Base-by-base conservation (phyloP, 2,888 invertebrate genomes). In the Drosophila gaucha region DNA sequence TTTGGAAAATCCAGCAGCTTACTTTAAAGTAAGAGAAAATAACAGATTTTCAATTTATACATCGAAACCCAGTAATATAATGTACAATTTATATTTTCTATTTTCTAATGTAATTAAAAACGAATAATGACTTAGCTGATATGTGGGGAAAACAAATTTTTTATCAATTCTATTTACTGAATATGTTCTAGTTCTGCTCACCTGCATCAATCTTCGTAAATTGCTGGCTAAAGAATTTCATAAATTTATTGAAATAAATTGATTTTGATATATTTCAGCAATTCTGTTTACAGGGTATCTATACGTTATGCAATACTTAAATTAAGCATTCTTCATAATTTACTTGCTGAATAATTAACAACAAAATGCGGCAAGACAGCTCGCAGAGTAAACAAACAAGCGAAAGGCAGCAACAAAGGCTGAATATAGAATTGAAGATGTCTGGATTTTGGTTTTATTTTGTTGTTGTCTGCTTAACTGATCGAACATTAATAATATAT, bases 261-360 rank as follows among this genome's bases (percentile, higher is more conserved):
- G 1, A 30, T 30, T 4, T 30, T 12, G 0, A 33, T 22, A 3
- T 3, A 4, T 9, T 33, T n/a, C n/a, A n/a, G n/a, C n/a, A 14
- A 18, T 10, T 20, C 22, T 22, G 2, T 24, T 9, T 26, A 8
- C 28, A 20, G 41, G 55, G 68, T 63, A 56, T 56, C 35, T 49
- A 1, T 0, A 8, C 52, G 58, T 59, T 51, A n/a, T 18, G 35
- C 43, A 39, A 1, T 35, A 6, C 4, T 22, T 16, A 14, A n/a
- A 2, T 36, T 9, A 6, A 22, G 16, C 49, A 26, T 22, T 52
- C 44, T 24, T 33, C 8, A 33, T 33, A 36, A 35, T 55, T 52
- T 52, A 35, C 44, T 49, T 44, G 54, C 44, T 68, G 41, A 59
- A 76, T 68, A 76, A 76, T 82, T 79, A 82, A 70, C 64, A 59